Conservation (phyloP, 2,113 vertebrate genomes). For the Chlorodrepanis virens region DNA sequence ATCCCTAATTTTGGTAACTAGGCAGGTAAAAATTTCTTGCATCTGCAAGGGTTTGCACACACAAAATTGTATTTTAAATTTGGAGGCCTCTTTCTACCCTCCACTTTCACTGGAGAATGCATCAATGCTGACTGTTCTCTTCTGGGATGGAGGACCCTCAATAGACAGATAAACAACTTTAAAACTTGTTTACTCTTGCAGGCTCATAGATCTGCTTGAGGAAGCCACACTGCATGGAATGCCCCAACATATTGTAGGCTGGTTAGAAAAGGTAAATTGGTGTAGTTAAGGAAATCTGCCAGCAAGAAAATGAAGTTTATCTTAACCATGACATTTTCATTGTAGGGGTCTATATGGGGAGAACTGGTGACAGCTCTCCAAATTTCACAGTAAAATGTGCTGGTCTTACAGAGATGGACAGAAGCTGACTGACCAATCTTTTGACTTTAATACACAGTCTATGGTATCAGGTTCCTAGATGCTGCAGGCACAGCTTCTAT, state of each 20-base stretch:
- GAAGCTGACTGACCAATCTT: not conserved
- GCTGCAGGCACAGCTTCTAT: not conserved
- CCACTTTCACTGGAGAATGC: not conserved
- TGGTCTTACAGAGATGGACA: not conserved
- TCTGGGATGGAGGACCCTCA: not conserved
- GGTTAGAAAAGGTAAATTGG: not conserved
- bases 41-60: not conserved
- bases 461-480: not conserved
- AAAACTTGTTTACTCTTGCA: not conserved
- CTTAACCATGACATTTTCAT: not conserved
- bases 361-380: not conserved
- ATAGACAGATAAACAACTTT: not conserved
- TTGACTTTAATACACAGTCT: not conserved
- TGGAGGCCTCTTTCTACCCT: not conserved
- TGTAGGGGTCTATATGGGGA: not conserved
- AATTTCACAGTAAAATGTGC: not conserved
- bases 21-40: not conserved
- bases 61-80: not conserved
- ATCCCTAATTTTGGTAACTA: not conserved
- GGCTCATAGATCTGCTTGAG: not conserved
- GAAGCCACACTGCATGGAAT: not conserved
- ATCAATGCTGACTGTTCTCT: not conserved
- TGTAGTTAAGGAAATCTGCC: not conserved
- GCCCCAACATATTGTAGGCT: not conserved
- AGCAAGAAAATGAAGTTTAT: not conserved